Conservation (phyloP, 2,888 invertebrate species). For the Atethmia centrago region DNA sequence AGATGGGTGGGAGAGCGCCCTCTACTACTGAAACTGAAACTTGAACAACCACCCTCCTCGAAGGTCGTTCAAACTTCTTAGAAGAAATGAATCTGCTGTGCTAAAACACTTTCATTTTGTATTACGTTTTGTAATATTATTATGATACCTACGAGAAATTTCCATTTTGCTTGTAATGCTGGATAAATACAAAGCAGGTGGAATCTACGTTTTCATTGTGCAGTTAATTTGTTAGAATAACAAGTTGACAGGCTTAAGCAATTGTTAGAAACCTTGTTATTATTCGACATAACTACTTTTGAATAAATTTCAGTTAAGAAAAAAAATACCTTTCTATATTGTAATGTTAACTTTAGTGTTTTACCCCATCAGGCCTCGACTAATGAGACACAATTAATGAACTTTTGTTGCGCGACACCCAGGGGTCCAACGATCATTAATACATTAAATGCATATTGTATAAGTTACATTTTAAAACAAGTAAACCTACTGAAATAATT, state of each 20-base stretch:
- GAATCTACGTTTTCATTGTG: constrained; percentile 38
- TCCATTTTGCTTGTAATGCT: constrained; percentile 56
- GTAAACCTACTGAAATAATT: background rate
- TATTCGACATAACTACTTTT: constrained; percentile 18
- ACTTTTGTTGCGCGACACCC: too few relatives aligned
- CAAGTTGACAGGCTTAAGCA: constrained; percentile 45
- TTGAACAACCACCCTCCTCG: constrained; percentile 81
- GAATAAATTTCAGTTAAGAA: constrained; percentile 3
- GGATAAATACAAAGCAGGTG: constrained; percentile 49
- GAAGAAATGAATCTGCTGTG: constrained; percentile 86
- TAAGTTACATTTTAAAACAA: background rate
- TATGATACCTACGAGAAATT: constrained; percentile 56
- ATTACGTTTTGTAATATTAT: constrained; percentile 67
- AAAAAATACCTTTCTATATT: background rate
- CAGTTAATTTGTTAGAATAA: constrained; percentile 51
- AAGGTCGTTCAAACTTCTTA: constrained; percentile 89
- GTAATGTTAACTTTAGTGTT: background rate
- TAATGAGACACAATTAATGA: background rate
- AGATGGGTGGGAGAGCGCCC: constrained; percentile 81
- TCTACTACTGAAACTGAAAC: constrained; percentile 86
- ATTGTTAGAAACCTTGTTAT: constrained; percentile 42
- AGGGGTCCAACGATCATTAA: background rate
- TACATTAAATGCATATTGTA: background rate
- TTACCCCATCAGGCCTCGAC: background rate
- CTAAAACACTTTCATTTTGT: constrained; percentile 86